phyloP scores from a whole-genome alignment of 64 coral and sea anemone genomes.

The Actinia equina region DNA sequence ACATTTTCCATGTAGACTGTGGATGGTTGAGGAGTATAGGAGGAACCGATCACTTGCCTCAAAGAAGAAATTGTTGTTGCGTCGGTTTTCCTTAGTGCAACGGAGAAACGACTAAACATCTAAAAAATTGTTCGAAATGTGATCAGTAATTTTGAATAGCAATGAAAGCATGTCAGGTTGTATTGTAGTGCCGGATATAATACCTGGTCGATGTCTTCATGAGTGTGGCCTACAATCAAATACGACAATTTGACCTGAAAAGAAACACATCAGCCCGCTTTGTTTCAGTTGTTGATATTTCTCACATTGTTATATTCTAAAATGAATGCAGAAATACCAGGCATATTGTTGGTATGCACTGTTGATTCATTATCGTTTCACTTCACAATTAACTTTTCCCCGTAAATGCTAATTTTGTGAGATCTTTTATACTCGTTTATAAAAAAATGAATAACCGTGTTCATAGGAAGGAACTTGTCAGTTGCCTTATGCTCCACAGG shows the following conservation, averaged over 20 bases:
- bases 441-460: not conserved
- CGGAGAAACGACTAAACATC: not conserved
- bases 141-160: not conserved
- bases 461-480: too few species aligned
- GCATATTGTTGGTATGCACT: not conserved
- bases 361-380: too few species aligned
- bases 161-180: not conserved
- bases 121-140: not conserved
- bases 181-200: not conserved
- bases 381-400: too few species aligned
- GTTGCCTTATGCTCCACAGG: too few species aligned
- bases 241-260: too few species aligned
- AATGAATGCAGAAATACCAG: too few species aligned
- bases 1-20: not conserved
- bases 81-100: not conserved
- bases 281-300: too few species aligned
- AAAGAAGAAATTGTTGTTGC: slow-evolving; percentile 4
- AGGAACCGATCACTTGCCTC: not conserved
- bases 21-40: slow-evolving; percentile 12
- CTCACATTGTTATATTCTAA: too few species aligned
- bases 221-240: slow-evolving; percentile 44
- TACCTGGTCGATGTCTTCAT: slow-evolving; percentile 30
- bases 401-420: too few species aligned
- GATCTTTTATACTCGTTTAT: not conserved
- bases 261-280: too few species aligned